Evolutionary conservation across 2,113 vertebrate species (phyloP).

Genomic region (Cromileptes altivelis): DNA sequence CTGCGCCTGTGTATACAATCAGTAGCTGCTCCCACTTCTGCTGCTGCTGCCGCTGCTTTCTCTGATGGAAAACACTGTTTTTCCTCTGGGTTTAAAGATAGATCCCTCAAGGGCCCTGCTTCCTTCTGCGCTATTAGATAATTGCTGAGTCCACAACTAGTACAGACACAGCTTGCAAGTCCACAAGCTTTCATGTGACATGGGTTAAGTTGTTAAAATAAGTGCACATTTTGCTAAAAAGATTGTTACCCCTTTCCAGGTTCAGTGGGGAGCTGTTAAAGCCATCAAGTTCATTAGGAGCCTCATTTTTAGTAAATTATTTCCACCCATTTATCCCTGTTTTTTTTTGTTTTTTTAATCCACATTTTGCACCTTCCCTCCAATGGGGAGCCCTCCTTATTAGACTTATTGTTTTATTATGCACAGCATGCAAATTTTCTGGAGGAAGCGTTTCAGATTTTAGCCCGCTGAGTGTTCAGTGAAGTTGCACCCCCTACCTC

Average conservation of each 20-base stretch:
- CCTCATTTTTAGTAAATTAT: background rate
- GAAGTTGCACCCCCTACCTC: constrained; percentile 41
- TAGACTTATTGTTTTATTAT: constrained; percentile 51
- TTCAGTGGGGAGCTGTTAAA: constrained; percentile 9
- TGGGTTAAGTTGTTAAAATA: constrained; percentile 11
- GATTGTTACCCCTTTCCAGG: background rate
- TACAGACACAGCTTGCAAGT: constrained; percentile 22
- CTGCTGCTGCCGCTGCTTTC: constrained; percentile 46
- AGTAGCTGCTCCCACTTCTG: constrained; percentile 33
- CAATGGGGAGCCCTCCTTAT: constrained; percentile 1
- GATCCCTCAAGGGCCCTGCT: constrained; percentile 56
- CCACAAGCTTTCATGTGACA: constrained; percentile 8
- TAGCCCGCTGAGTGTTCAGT: constrained; percentile 27
- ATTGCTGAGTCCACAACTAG: constrained; percentile 56
- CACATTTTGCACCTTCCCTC: background rate
- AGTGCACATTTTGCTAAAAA: constrained; percentile 14
- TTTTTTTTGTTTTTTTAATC: background rate
- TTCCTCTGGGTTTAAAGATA: constrained; percentile 67
- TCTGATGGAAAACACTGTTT: constrained; percentile 64
- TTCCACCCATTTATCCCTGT: background rate
- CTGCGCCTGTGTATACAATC: constrained; percentile 61
- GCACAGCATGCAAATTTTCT: constrained; percentile 49
- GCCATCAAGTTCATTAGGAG: constrained; percentile 25
- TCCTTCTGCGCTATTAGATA: constrained; percentile 68
- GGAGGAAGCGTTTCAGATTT: constrained; percentile 24